Evolutionary conservation across 2,113 vertebrate species (phyloP).

Genomic region (Sinocyclocheilus anophthalmus): DNA sequence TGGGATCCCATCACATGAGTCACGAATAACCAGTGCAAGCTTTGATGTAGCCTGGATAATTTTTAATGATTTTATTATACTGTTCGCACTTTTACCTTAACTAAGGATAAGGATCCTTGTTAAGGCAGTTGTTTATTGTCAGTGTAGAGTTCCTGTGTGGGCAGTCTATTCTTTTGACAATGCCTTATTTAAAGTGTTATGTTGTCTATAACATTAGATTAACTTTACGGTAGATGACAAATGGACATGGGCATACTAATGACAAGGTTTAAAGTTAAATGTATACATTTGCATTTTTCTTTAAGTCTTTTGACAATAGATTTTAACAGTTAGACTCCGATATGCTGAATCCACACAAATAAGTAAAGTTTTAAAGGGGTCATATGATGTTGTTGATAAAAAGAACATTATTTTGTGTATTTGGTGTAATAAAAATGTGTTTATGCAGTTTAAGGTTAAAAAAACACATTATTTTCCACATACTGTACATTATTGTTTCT

Average conservation of each 20-base stretch:
- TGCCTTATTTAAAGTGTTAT: not conserved
- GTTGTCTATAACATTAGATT: not conserved
- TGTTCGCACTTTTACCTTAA: not conserved
- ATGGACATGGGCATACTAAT: not conserved
- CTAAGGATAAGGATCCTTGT: not conserved
- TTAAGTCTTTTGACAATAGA: not conserved
- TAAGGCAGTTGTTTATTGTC: not conserved
- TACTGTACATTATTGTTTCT: too few relatives aligned
- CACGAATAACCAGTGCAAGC: not conserved
- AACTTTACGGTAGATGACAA: not conserved
- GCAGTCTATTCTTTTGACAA: not conserved
- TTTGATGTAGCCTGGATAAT: not conserved
- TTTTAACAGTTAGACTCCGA: not conserved
- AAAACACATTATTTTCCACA: too few relatives aligned
- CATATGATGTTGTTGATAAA: too few relatives aligned
- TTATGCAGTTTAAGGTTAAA: too few relatives aligned
- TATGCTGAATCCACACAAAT: not conserved
- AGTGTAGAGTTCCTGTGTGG: not conserved
- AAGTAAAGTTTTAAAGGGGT: not conserved
- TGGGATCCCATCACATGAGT: not conserved
- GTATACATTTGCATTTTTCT: not conserved
- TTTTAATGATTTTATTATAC: slow-evolving; percentile 18
- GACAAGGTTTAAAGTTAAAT: not conserved
- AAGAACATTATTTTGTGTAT: too few relatives aligned
- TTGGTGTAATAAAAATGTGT: too few relatives aligned